Evolutionary conservation across 2,888 invertebrate genomes (phyloP).

Genomic region (Syrphus vitripennis): DNA sequence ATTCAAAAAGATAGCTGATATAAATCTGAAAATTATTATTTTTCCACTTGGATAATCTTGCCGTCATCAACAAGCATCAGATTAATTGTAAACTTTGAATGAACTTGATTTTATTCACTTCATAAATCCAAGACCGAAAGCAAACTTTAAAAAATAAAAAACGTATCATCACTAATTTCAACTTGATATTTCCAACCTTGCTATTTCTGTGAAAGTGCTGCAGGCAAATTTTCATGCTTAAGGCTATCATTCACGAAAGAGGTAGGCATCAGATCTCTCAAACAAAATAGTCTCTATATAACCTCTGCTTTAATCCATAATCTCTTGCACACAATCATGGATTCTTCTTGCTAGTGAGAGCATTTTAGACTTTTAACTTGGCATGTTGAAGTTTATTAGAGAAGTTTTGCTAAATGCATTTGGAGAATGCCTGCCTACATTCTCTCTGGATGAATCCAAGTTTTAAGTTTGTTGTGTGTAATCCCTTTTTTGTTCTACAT

Average conservation of each 20-base stretch:
- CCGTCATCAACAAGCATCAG: neutral
- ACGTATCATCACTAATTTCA: no score
- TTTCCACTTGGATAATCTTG: neutral
- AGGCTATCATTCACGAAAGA: neutral
- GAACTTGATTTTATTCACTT: neutral
- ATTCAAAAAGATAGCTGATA: neutral
- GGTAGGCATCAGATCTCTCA: neutral
- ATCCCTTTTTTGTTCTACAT: neutral
- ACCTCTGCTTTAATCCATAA: neutral
- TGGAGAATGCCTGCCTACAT: neutral
- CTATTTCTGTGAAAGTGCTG: neutral
- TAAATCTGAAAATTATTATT: neutral
- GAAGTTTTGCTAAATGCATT: neutral
- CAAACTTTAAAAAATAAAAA: no score
- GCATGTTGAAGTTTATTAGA: neutral
- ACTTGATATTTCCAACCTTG: neutral
- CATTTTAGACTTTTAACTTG: neutral
- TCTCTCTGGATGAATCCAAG: neutral
- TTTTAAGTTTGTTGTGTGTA: neutral
- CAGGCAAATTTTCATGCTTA: neutral
- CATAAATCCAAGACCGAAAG: neutral
- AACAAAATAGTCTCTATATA: neutral
- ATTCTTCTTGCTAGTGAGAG: neutral
- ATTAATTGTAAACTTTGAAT: neutral
- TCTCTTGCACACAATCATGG: neutral